Evolutionary conservation across 2,888 invertebrate genomes (phyloP).

Genomic region (Eledona agricola): DNA sequence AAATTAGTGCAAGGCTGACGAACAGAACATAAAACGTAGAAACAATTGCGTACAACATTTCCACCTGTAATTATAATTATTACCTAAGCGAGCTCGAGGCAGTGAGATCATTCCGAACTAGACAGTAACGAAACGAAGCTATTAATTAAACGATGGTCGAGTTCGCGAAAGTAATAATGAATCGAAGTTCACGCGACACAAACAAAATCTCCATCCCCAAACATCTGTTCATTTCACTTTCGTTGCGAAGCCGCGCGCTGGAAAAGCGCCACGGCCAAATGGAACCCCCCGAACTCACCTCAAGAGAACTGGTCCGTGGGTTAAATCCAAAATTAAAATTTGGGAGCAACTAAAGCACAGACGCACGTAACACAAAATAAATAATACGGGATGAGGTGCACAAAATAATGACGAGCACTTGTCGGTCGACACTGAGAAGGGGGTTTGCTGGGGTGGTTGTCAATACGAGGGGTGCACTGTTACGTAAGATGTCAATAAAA

Average conservation of each 20-base stretch:
- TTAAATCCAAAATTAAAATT: conserved; percentile 31
- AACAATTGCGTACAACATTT: no score
- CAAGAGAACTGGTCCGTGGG: conserved; percentile 10
- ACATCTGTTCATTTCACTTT: conserved; percentile 38
- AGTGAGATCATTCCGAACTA: no score
- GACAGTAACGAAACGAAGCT: no score
- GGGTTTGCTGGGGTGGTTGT: background rate
- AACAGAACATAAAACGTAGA: no score
- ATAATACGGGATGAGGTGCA: conserved; percentile 9
- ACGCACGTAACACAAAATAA: conserved; percentile 9
- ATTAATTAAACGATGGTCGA: conserved; percentile 18
- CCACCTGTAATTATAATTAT: no score
- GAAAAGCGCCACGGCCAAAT: conserved; percentile 10
- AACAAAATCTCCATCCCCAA: conserved; percentile 33
- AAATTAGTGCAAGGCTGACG: no score
- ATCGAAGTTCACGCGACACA: conserved; percentile 30
- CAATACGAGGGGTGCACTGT: conserved; percentile 21
- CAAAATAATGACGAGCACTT: conserved; percentile 21
- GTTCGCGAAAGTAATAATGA: conserved; percentile 24
- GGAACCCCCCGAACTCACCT: conserved; percentile 21
- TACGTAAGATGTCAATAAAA: conserved; percentile 41
- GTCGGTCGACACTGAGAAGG: no score
- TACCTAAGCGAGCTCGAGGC: no score
- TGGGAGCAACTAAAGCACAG: conserved; percentile 26
- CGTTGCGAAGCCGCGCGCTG: conserved; percentile 15